phyloP scores from a whole-genome alignment of 2,888 invertebrate species.

The Notocelia uddmanniana region DNA sequence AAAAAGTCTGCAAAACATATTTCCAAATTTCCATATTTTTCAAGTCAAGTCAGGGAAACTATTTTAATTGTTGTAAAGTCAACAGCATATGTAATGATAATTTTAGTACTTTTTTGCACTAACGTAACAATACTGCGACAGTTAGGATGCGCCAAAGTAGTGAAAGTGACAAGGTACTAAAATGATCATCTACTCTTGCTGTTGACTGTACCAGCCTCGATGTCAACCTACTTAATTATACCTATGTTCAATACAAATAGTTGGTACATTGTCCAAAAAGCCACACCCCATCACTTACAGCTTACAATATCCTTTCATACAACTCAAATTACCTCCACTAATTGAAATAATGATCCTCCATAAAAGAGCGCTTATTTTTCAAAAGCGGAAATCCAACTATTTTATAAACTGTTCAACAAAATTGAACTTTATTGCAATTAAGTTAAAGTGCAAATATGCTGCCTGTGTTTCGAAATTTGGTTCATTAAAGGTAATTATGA shows the following conservation, averaged over 20 bases:
- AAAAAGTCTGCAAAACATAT: too few relatives aligned
- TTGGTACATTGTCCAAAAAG: not conserved
- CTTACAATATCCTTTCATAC: conserved; percentile 32
- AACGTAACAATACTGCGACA: too few relatives aligned
- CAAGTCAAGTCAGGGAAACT: too few relatives aligned
- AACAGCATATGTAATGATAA: too few relatives aligned
- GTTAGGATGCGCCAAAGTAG: too few relatives aligned
- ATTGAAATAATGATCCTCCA: conserved; percentile 37
- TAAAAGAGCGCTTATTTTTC: conserved; percentile 29
- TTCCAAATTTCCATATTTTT: too few relatives aligned
- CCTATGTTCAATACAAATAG: not conserved
- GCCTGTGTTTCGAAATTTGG: conserved; percentile 10
- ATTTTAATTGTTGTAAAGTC: too few relatives aligned
- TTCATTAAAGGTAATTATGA: conserved; percentile 34
- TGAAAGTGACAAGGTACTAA: too few relatives aligned
- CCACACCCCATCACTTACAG: conserved; percentile 17
- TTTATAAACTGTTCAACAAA: not conserved
- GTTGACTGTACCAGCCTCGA: too few relatives aligned
- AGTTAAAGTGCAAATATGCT: not conserved
- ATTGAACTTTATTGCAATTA: not conserved
- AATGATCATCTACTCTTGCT: too few relatives aligned
- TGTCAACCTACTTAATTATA: not conserved
- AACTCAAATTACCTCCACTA: conserved; percentile 25
- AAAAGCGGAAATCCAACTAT: not conserved
- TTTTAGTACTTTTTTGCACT: too few relatives aligned